Percentiles rank a stretch among this genome's conserved stretches.
Evolutionary conservation across 2,113 vertebrate species (phyloP).

Genomic region (Hystrix brachyura): DNA sequence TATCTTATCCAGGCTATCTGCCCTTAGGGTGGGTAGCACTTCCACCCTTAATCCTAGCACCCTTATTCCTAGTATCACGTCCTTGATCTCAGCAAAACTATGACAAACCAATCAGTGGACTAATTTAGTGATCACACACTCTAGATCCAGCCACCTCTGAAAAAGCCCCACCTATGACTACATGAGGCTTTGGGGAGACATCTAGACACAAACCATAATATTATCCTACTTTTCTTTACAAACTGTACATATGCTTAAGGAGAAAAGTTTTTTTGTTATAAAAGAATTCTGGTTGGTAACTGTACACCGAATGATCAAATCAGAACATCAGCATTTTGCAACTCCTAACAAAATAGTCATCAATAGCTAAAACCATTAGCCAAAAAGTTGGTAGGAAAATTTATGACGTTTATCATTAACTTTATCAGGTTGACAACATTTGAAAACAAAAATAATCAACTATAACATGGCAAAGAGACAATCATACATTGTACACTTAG

Average conservation of each 20-base stretch:
- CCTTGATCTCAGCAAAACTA: too few relatives aligned
- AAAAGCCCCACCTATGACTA: too few relatives aligned
- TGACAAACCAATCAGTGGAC: too few relatives aligned
- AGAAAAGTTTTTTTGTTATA: not conserved
- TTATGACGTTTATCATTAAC: not conserved
- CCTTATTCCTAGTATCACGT: too few relatives aligned
- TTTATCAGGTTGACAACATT: not conserved
- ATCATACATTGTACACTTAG: not conserved
- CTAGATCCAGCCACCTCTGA: too few relatives aligned
- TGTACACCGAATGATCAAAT: not conserved
- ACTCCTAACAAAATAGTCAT: slow-evolving; percentile 17
- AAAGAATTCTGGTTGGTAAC: slow-evolving; percentile 18
- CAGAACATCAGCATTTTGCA: slow-evolving; percentile 14
- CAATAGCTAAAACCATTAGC: not conserved
- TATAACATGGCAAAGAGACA: not conserved
- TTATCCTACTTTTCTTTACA: not conserved
- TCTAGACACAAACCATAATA: too few relatives aligned
- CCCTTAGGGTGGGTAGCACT: too few relatives aligned
- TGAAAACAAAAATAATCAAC: not conserved
- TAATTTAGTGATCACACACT: too few relatives aligned
- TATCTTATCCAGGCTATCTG: too few relatives aligned
- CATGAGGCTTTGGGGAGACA: too few relatives aligned
- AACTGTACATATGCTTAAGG: not conserved
- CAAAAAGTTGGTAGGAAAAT: not conserved
- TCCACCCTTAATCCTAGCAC: too few relatives aligned